Conservation (phyloP, 2,113 vertebrate genomes). For the Quiscalus mexicanus region DNA sequence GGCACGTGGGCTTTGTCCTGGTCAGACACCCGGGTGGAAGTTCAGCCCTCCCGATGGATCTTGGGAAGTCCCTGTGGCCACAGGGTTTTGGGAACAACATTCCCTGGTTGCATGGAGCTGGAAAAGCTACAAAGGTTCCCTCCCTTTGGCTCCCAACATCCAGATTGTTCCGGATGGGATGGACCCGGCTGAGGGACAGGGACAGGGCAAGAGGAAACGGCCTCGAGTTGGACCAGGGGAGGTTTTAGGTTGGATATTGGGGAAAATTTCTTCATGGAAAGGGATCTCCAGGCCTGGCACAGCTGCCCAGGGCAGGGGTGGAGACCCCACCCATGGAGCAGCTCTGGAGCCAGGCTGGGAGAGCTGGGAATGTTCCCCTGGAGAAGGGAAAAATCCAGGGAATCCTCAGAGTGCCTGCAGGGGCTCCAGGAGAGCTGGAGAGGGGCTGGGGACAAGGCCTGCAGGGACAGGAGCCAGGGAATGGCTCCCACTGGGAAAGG, state of each 20-base stretch:
- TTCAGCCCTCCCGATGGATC: accelerated
- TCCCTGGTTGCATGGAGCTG: background rate
- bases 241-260: background rate
- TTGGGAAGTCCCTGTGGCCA: background rate
- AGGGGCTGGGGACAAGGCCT: background rate
- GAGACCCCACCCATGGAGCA: background rate
- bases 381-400: background rate
- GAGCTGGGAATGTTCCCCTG: background rate
- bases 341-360: background rate
- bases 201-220: background rate
- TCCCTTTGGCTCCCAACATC: background rate
- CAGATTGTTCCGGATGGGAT: accelerated
- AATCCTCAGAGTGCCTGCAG: accelerated
- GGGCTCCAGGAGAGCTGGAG: background rate
- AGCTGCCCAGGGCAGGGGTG: background rate
- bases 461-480: background rate
- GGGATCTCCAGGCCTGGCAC: background rate
- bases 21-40: accelerated
- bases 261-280: background rate
- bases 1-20: background rate
- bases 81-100: background rate
- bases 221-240: accelerated
- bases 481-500: background rate
- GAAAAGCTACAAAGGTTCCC: background rate
- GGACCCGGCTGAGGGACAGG: accelerated